Evolutionary conservation across 2,797 vertebrate species (phyloP), one percentile per base, ranked within the genome.

Genomic region (Typhlichthys eigenmanni): DNA sequence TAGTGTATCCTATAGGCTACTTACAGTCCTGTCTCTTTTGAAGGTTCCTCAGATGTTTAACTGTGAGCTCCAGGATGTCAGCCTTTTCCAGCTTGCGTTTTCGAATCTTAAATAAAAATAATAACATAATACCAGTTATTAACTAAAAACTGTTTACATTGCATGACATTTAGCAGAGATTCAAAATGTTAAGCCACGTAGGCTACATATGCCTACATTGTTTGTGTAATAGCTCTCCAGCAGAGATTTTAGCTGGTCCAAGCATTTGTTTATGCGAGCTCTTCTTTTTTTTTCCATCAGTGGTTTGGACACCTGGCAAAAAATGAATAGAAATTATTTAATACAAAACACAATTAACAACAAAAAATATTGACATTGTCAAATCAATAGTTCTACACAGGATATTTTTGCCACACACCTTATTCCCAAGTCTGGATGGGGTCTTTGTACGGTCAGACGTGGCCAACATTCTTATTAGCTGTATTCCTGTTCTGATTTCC

Each of bases 71-170:
- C 83, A 97, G 64, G 68, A 97, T 96, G 45, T 97, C 95, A 0
- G 95, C 95, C 74, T 96, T 96, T 77, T 97, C 95, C 82, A 96
- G 67, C 71, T 96, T 96, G 51, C 95, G 92, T 69, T 97, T 96
- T 47, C 92, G 88, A 80, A 96, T 95, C 95, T 96, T 83, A 1
- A 47, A 69, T 1, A 64, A 16, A 0, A 4, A 0, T 34, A 45
- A 64, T 0, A 29, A 29, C 24, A 29, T 29, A 4, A 29, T 29
- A 29, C 24, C 24, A 60, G 11, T 9, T n/a, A 6, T 14, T 4
- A 13, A 14, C 29, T 12, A 55, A 3, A 19, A 11, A 46, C 38
- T 10, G 9, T 7, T 43, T 9, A 43, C 9, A 47, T 19, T 13
- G 11, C 24, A n/a, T 24, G 38, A 13, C 38, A 14, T 38, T 32